These are phyloP conservation scores for Cetoscarus ocellatus DNA, from an alignment of 2,797 vertebrate species.

Conservation along the genomic window DNA sequence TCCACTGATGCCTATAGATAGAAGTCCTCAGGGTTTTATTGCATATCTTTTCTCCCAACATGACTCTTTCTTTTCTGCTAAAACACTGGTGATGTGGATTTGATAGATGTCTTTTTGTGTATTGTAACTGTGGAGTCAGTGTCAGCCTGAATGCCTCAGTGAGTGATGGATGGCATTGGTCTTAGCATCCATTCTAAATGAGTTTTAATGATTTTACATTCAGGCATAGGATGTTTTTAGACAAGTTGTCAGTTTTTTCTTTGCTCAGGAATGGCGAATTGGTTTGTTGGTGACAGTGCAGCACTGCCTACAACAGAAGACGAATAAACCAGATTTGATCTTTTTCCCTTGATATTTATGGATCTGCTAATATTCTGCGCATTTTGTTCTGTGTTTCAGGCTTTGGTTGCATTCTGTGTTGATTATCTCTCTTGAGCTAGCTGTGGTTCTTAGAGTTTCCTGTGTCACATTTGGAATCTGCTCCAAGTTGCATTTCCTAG, in stretches of 20 bases:
- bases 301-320: too few relatives aligned
- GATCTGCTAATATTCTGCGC: too few relatives aligned
- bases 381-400: too few relatives aligned
- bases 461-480: background rate
- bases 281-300: too few relatives aligned
- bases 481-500: too few relatives aligned
- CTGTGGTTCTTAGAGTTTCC: background rate
- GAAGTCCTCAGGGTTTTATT: slow-evolving; percentile 48
- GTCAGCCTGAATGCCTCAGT: slow-evolving; percentile 4
- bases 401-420: background rate
- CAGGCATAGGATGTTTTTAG: background rate
- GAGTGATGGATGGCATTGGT: background rate
- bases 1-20: slow-evolving; percentile 54
- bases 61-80: slow-evolving; percentile 52
- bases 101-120: slow-evolving; percentile 33
- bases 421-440: background rate
- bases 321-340: too few relatives aligned
- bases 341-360: too few relatives aligned
- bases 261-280: too few relatives aligned
- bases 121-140: slow-evolving; percentile 17
- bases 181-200: background rate
- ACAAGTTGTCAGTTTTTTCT: background rate
- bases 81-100: slow-evolving; percentile 32
- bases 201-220: background rate
- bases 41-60: slow-evolving; percentile 23